Conservation (phyloP, 1,140 invertebrate species). For the Ceratosolen fusciceps region DNA sequence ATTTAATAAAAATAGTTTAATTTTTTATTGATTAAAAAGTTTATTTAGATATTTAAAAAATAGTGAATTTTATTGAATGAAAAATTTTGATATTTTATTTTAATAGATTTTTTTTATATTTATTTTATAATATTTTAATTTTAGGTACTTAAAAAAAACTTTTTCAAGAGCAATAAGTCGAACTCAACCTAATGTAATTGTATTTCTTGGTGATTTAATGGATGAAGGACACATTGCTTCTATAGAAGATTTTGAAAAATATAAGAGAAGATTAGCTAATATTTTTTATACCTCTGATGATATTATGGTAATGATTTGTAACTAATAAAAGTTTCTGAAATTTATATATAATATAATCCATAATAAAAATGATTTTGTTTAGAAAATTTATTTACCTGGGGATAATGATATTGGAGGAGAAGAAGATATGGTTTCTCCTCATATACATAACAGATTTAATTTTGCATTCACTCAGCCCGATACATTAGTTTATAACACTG, state of each 20-base stretch:
- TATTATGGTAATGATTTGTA: slow-evolving; percentile 69
- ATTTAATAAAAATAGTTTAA: slow-evolving; percentile 2
- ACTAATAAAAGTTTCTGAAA: neutral
- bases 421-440: slow-evolving; percentile 80
- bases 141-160: slow-evolving; percentile 84
- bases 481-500: slow-evolving; percentile 74
- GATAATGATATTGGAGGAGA: slow-evolving; percentile 98
- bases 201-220: slow-evolving; percentile 93
- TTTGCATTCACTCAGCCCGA: slow-evolving; percentile 81
- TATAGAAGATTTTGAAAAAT: slow-evolving; percentile 78
- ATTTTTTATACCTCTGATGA: slow-evolving; percentile 78
- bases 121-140: slow-evolving; percentile 53
- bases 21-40: neutral
- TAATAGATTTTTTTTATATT: neutral
- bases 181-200: slow-evolving; percentile 86
- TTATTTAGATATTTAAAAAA: slow-evolving; percentile 7
- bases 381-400: slow-evolving; percentile 90
- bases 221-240: slow-evolving; percentile 90
- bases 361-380: slow-evolving; percentile 47
- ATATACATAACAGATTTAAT: slow-evolving; percentile 85
- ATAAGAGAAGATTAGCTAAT: slow-evolving; percentile 78
- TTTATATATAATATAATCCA: slow-evolving; percentile 9
- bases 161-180: slow-evolving; percentile 81
- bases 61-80: slow-evolving; percentile 32
- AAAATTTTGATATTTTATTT: neutral